phyloP scores from a whole-genome alignment of 2,888 invertebrate species.

The Oscheius myriophilus region DNA sequence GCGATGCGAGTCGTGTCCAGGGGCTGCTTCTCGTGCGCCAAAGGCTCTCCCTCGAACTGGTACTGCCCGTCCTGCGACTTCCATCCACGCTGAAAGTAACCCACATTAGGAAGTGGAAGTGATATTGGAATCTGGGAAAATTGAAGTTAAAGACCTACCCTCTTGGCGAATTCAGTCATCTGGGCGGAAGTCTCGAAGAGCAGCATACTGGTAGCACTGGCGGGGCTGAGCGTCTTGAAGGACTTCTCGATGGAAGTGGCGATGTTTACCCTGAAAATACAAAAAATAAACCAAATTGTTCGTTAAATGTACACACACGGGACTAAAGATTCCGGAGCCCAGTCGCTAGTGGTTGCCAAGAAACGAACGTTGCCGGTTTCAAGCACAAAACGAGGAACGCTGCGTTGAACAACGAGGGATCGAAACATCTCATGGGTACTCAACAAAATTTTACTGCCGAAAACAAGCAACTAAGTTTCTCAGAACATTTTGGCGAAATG shows the following conservation, averaged over 20 bases:
- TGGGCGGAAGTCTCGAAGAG: conserved; percentile 52
- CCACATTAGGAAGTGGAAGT: neutral
- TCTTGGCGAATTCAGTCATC: conserved; percentile 49
- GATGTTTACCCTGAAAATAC: conserved; percentile 82
- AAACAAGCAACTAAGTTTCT: no score
- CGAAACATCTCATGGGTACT: no score
- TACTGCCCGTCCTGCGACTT: conserved; percentile 75
- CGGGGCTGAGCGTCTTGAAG: conserved; percentile 84
- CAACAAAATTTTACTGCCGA: no score
- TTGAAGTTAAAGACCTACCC: conserved; percentile 19
- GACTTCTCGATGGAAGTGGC: conserved; percentile 96
- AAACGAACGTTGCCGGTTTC: no score
- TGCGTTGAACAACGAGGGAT: no score
- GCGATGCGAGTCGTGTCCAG: conserved; percentile 91
- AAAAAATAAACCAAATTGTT: no score
- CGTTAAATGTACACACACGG: no score
- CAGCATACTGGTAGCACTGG: conserved; percentile 44
- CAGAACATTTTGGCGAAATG: no score
- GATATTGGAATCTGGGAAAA: neutral
- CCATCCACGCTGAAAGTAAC: conserved; percentile 23
- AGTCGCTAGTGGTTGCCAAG: no score
- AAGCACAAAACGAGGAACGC: no score
- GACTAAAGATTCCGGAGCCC: no score
- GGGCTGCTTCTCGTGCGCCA: conserved; percentile 67
- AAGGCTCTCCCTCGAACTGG: conserved; percentile 83